Base-by-base conservation (phyloP, 2,797 vertebrate genomes). In the Melanotaenia trifasciata region DNA sequence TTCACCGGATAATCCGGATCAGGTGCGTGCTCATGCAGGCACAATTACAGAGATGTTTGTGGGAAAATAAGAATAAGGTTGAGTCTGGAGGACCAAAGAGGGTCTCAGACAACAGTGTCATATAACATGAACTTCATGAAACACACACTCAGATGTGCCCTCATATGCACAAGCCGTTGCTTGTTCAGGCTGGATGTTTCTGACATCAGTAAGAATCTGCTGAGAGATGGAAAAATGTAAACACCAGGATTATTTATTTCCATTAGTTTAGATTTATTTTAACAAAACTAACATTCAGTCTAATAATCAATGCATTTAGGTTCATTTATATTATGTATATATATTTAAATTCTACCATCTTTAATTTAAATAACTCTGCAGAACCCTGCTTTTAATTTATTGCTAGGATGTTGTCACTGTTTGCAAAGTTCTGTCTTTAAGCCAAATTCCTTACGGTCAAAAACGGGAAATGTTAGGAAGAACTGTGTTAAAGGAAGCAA, bases 1-100 rank as follows among this genome's bases (percentile, higher is more conserved):
- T 35, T 63, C 68, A 67, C 30, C 5, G 5, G 64, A 63, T 67
- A n/a, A 73, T 47, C 50, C 53, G 0, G 61, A 51, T 65, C 36
- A 4, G n/a, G n/a, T 50, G 2, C 26, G 11, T 18, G 0, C 43
- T 51, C 32, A 2, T 4, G 11, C 18, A 24, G 53, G 24, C 26
- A n/a, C 16, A 30, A 5, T 24, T 11, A 13, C 18, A 2, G 22
- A 57, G 58, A 53, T 33, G 58, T 50, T 2, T 33, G 4, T 3
- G 32, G 38, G 26, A 5, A 24, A 28, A n/a, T 30, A 50, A 50
- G 6, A 28, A 54, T 11, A 53, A 36, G n/a, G 26, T 3, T 0
- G 18, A 80, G 71, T 51, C 33, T 66, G 53, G 14, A 67, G 57
- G 70, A 40, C 1, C n/a, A 6, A 4, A 12, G 12, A 5, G 14